These are phyloP conservation scores for Oreotrochilus melanogaster DNA, from an alignment of 2,113 vertebrate species.

Conservation along the genomic window DNA sequence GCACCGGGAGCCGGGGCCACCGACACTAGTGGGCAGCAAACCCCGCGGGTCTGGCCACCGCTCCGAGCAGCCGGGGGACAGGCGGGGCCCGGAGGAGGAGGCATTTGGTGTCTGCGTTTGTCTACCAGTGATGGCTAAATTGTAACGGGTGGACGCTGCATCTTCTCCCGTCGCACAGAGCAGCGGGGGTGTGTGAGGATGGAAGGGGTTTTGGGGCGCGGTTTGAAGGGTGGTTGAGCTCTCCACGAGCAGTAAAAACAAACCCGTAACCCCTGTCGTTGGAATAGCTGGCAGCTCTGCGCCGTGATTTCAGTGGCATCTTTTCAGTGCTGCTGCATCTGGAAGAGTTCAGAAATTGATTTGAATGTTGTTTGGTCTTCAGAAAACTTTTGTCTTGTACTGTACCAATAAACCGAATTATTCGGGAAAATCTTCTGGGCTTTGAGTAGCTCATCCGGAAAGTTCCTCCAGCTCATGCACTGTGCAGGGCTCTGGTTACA, in stretches of 20 bases:
- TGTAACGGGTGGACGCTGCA: rapidly evolving
- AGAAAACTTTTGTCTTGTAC: background rate
- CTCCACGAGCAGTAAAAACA: background rate
- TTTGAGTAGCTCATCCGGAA: background rate
- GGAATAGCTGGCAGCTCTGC: background rate
- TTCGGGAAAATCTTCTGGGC: background rate
- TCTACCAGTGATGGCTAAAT: rapidly evolving
- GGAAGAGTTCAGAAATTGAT: background rate
- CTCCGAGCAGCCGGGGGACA: background rate
- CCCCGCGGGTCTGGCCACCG: constrained; percentile 28
- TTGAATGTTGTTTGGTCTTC: background rate
- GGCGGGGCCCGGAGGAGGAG: background rate
- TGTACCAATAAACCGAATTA: background rate
- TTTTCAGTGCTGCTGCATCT: background rate
- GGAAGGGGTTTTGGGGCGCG: background rate
- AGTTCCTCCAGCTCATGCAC: background rate
- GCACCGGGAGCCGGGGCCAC: background rate
- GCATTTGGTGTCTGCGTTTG: background rate
- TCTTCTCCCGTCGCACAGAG: rapidly evolving
- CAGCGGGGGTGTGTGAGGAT: rapidly evolving
- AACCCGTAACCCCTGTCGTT: background rate
- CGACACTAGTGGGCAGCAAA: constrained; percentile 85
- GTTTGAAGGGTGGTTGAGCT: background rate
- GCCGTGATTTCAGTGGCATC: background rate
- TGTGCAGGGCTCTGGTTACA: background rate